phyloP scores from a whole-genome alignment of 1,140 invertebrate genomes.

The Leptinotarsa lineolata region DNA sequence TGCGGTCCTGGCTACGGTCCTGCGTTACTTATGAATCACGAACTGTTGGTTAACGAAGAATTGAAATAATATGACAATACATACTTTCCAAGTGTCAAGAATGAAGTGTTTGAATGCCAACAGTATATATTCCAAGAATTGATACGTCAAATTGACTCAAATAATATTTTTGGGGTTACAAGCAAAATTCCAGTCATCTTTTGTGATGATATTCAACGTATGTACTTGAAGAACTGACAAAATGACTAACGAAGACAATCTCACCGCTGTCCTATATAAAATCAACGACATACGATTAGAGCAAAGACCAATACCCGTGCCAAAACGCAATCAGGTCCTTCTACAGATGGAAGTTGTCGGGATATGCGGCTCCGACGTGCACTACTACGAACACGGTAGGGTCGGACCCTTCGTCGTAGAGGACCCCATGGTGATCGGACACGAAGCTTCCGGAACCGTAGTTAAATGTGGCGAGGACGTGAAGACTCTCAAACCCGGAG shows the following conservation, averaged over 20 bases:
- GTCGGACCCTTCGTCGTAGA: conserved; percentile 83
- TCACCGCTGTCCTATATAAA: conserved; percentile 26
- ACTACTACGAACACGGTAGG: conserved; percentile 82
- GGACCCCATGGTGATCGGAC: conserved; percentile 83
- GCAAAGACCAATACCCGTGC: conserved; percentile 68
- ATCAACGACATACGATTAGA: conserved; percentile 56
- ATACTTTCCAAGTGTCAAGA: no score
- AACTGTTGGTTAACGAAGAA: no score
- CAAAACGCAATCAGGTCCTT: conserved; percentile 75
- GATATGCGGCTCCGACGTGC: conserved; percentile 95
- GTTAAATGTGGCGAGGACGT: conserved; percentile 72
- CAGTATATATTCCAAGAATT: no score
- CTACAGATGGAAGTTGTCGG: conserved; percentile 86
- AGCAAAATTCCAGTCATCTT: no score
- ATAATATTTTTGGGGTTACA: no score
- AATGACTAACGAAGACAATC: conserved; percentile 19
- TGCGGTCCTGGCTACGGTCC: no score
- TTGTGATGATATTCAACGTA: no score
- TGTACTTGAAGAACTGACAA: no score
- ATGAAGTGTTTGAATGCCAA: no score
- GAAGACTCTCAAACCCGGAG: conserved; percentile 73
- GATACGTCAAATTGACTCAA: no score
- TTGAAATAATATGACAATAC: no score
- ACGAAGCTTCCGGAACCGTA: conserved; percentile 83
- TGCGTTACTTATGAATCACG: no score